Percentiles rank a stretch among this genome's conserved stretches.
Conservation (phyloP, 1,140 invertebrate genomes). For the Lordiphosa stackelbergi region DNA sequence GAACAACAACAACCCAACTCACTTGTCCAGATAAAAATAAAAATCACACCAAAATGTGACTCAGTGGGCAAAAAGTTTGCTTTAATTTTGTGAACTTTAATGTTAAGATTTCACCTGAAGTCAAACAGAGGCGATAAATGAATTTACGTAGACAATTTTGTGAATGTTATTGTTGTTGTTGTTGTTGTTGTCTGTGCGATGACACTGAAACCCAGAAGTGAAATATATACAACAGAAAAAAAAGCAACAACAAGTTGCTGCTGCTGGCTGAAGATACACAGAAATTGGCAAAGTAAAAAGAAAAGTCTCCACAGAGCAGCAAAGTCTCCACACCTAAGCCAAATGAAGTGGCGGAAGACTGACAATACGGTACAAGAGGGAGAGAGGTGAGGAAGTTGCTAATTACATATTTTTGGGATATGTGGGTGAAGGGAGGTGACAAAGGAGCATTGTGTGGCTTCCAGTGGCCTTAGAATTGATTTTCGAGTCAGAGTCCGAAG, state of each 20-base stretch:
- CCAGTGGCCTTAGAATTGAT: slow-evolving; percentile 35
- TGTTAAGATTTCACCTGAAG: slow-evolving; percentile 23
- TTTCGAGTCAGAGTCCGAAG: slow-evolving; percentile 25
- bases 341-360: slow-evolving; percentile 42
- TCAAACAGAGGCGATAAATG: slow-evolving; percentile 16
- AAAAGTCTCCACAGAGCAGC: slow-evolving; percentile 30
- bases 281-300: slow-evolving; percentile 45
- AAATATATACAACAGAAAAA: slow-evolving; percentile 35
- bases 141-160: slow-evolving; percentile 34
- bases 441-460: slow-evolving; percentile 44
- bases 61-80: no score
- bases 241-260: slow-evolving; percentile 69
- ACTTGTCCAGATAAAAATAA: no score
- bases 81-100: slow-evolving; percentile 13
- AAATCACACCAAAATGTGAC: no score
- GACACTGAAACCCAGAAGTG: slow-evolving; percentile 56
- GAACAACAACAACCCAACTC: no score
- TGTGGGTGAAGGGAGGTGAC: slow-evolving; percentile 4
- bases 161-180: neutral
- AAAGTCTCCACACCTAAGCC: slow-evolving; percentile 49
- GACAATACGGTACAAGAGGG: slow-evolving; percentile 16
- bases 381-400: slow-evolving; percentile 18
- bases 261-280: slow-evolving; percentile 54
- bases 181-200: slow-evolving; percentile 7
- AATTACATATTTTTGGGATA: slow-evolving; percentile 44